These are phyloP conservation scores for Cervus canadensis DNA, from an alignment of 2,113 vertebrate genomes.

Conservation along the genomic window DNA sequence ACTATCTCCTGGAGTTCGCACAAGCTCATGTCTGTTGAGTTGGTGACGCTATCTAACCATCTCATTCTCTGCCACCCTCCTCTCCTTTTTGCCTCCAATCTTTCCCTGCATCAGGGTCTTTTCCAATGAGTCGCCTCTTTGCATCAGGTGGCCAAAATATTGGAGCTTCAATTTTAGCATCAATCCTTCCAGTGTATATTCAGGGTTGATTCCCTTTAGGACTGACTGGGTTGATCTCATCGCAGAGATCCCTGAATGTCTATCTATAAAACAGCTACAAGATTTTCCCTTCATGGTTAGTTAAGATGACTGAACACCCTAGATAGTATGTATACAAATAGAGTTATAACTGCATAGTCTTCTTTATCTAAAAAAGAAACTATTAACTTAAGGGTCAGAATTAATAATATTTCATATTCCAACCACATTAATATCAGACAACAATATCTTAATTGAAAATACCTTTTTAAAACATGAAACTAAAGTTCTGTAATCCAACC, in stretches of 20 bases:
- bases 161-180: not conserved
- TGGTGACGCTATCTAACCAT: fast-evolving
- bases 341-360: not conserved
- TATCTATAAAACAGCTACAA: too few species aligned
- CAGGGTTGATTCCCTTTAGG: not conserved
- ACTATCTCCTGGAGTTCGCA: not conserved
- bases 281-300: not conserved
- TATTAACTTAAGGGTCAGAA: not conserved
- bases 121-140: not conserved
- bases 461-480: not conserved
- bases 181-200: not conserved
- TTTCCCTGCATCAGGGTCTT: not conserved
- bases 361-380: not conserved
- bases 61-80: not conserved
- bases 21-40: not conserved
- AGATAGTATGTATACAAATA: not conserved
- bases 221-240: not conserved
- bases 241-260: not conserved
- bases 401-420: not conserved
- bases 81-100: not conserved
- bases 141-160: not conserved
- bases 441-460: constrained; percentile 40
- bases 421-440: not conserved
- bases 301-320: not conserved
- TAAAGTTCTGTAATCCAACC: not conserved